phyloP scores from a whole-genome alignment of 2,888 invertebrate genomes.

The Chouioia cunea region DNA sequence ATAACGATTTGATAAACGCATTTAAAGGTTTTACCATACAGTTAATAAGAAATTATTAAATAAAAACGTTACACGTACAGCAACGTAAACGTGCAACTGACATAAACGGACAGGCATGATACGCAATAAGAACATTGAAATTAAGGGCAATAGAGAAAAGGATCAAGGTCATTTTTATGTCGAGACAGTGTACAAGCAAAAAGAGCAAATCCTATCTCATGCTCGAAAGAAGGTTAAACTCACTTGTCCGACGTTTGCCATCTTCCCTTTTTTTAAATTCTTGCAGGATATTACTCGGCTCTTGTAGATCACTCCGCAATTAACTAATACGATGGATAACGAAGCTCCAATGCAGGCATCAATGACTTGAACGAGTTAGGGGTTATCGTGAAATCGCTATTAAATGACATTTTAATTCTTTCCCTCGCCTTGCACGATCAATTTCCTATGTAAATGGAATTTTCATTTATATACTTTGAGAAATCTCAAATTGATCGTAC shows the following conservation, averaged over 20 bases:
- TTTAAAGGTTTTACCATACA: too few species aligned
- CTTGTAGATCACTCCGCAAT: conserved; percentile 21
- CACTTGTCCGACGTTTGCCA: background rate
- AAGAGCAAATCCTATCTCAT: conserved; percentile 15
- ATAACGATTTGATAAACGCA: too few species aligned
- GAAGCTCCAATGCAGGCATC: background rate
- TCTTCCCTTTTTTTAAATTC: conserved; percentile 10
- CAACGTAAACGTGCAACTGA: too few species aligned
- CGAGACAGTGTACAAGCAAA: background rate
- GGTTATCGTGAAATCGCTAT: too few species aligned
- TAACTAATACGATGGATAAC: conserved; percentile 3
- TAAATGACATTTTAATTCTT: background rate
- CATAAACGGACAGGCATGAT: too few species aligned
- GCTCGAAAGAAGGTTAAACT: conserved; percentile 30
- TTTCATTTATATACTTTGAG: background rate
- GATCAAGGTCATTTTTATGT: conserved; percentile 25
- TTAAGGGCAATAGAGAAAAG: conserved; percentile 30
- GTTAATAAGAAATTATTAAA: too few species aligned
- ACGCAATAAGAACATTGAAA: background rate
- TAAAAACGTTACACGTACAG: too few species aligned
- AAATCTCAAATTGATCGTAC: too few species aligned
- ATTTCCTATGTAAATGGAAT: conserved; percentile 15
- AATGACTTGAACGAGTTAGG: background rate
- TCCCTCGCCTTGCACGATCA: background rate
- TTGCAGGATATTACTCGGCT: background rate